Base-by-base conservation (phyloP, 2,888 invertebrate species). In the Ophion slaviceki region DNA sequence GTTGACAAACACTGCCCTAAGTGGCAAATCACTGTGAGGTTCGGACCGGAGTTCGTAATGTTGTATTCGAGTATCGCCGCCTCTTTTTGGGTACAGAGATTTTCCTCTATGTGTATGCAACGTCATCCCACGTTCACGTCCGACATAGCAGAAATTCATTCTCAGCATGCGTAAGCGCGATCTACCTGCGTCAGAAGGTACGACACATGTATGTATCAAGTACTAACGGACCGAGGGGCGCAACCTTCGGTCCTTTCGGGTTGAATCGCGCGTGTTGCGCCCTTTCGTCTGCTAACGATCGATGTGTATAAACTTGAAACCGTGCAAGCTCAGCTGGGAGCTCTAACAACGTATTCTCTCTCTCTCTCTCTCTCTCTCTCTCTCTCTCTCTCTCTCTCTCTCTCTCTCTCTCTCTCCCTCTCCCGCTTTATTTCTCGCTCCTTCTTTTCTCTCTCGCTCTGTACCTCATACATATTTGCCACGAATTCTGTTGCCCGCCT, bases 251-350 rank as follows among this genome's bases (percentile, higher is more conserved):
- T 32, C 17, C 11, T 77, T 67, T 59, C 4, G 40, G 6, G 32
- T 32, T 11, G 32, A 77, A 77, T 77, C 36, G 14, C 7, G 11
- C 3, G 17, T 57, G 36, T 77, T 57, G n/a, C 20, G 77, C 20
- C 57, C 53, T 57, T 77, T 10, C 11, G 40, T 67, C 36, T 8
- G 20, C 8, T 7, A 32, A 59, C 57, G 64, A 67, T 77, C 57
- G 32, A 67, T n/a, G 45, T 66, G 32, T 24, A 66, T 64, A 57
- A 77, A 66, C 64, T 47, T 57, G 66, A 67, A 77, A 66, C 20
- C 57, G n/a, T 67, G 70, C 61, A 70, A 79, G 47, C 70, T 79
- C 79, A 71, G 62, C 79, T n/a, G 20, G 67, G 70, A 78, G 61
- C 79, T 79, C 53, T 28, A 45, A 78, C 68, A 70, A 64, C 71